phyloP scores from a whole-genome alignment of 2,797 vertebrate species.

The Darevskia mixta region DNA sequence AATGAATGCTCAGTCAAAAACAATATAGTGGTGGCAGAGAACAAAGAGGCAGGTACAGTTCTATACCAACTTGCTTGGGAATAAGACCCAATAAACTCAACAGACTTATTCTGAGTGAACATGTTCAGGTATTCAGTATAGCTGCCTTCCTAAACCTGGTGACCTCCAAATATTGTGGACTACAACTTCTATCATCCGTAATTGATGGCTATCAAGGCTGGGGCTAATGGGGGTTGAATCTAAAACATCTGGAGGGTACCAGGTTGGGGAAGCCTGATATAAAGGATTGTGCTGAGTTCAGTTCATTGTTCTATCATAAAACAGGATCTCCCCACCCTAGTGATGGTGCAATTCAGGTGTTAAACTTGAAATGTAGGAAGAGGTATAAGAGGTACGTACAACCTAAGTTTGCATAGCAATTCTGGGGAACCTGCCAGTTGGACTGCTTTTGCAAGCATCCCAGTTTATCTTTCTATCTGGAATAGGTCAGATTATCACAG shows the following conservation, averaged over 20 bases:
- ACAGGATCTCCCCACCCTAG: neutral
- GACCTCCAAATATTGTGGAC: too few relatives aligned
- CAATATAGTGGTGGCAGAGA: neutral
- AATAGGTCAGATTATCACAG: neutral
- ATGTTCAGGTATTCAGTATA: too few relatives aligned
- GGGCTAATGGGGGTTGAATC: too few relatives aligned
- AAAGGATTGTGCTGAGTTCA: too few relatives aligned
- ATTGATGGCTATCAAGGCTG: too few relatives aligned
- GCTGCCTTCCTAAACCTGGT: too few relatives aligned
- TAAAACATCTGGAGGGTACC: too few relatives aligned
- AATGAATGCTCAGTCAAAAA: neutral
- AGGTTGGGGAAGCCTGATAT: too few relatives aligned
- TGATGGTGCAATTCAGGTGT: neutral
- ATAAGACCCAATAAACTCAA: too few relatives aligned
- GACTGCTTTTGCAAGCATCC: neutral
- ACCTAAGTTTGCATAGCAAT: neutral
- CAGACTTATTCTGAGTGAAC: too few relatives aligned
- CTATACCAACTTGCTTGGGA: too few relatives aligned
- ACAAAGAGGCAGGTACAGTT: neutral
- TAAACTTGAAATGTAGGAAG: neutral
- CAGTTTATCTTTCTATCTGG: neutral
- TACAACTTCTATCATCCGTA: too few relatives aligned
- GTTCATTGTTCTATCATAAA: neutral
- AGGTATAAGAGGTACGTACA: neutral
- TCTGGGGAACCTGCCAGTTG: neutral